A percentile compares a stretch with the other conserved stretches of the same genome.
Conservation (phyloP, 2,888 invertebrate genomes). For the Octodonta nipae region DNA sequence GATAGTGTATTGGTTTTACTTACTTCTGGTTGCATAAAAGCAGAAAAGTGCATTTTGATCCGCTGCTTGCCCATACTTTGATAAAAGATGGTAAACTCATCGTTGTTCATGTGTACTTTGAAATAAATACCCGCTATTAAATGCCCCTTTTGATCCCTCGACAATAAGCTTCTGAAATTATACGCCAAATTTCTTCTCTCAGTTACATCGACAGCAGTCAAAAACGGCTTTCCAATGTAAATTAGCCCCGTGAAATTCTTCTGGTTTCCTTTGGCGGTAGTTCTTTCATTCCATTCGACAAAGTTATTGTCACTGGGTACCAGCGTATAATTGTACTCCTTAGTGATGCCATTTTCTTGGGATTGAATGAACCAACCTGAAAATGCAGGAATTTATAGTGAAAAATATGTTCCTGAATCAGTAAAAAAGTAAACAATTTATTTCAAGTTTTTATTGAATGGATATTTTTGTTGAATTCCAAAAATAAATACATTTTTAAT, state of each 20-base stretch:
- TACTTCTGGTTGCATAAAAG: slow-evolving; percentile 38
- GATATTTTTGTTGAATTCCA: no score
- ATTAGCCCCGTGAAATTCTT: slow-evolving; percentile 51
- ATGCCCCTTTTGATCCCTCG: slow-evolving; percentile 72
- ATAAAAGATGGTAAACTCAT: slow-evolving; percentile 68
- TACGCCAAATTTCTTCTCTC: slow-evolving; percentile 81
- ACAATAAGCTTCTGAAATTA: slow-evolving; percentile 66
- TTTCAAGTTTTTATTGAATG: no score
- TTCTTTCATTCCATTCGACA: slow-evolving; percentile 74
- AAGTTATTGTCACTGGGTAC: slow-evolving; percentile 57
- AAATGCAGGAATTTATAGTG: slow-evolving; percentile 9
- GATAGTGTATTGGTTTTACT: no score
- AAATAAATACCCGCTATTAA: slow-evolving; percentile 77
- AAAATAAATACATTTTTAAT: slow-evolving; percentile 2
- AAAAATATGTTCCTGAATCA: no score
- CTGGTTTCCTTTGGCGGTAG: slow-evolving; percentile 50
- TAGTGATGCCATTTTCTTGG: slow-evolving; percentile 59
- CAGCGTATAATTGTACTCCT: slow-evolving; percentile 72
- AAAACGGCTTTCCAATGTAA: slow-evolving; percentile 65
- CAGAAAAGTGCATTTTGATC: slow-evolving; percentile 61
- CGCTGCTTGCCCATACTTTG: slow-evolving; percentile 54
- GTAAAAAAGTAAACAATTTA: background rate
- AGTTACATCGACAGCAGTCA: slow-evolving; percentile 70
- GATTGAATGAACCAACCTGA: slow-evolving; percentile 73
- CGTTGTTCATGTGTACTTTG: slow-evolving; percentile 45